Evolutionary conservation across 2,113 vertebrate genomes (phyloP), one percentile per base, ranked within the genome.

Genomic region (Gallinago paraguaiae): DNA sequence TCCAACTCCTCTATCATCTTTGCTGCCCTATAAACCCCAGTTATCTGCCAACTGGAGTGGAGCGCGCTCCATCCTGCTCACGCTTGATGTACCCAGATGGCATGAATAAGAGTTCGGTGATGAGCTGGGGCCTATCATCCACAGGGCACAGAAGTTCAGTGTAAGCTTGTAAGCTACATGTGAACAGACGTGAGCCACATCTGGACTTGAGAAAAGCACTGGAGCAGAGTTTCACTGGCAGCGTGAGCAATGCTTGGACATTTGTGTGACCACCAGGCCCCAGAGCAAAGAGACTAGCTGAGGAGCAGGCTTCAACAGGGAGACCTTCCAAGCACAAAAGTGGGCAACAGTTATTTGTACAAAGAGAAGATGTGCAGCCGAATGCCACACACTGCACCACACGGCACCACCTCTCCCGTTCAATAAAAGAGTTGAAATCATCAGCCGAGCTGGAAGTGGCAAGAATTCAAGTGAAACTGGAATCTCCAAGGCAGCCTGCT

Each of bases 381-480:
- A 96, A 94, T 61, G 43, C 65, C 91, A 89, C 74, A 90, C 76
- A 56, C 67, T 60, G 69, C 41, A 80, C 59, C 30, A 37, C 63
- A 59, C 30, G 78, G 74, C 57, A 74, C 91, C 50, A 91, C 86
- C 79, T 90, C 91, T 74, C 50, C 7, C 0, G 45, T 64, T 76
- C 92, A 81, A 33, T 64, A 88, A 87, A 81, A 79, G 82, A 81
- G 18, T n/a, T 81, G 91, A 95, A 94, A 93, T 76, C 81, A 94
- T 90, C 91, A 83, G 69, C 63, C 5, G 11, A 70, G 71, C 61
- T 93, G 46, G 65, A 91, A 93, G 89, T 46, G 61, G 92, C 89
- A 74, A 86, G 69, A 92, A 97, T 94, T 96, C 96, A 92, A 90
- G 57, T 60, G 78, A 96, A 97, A 95, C 35, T 95, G 88, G 72